These are phyloP conservation scores for Platyrinchus mystaceus DNA, from an alignment of 2,797 vertebrate genomes.

Conservation along the genomic window DNA sequence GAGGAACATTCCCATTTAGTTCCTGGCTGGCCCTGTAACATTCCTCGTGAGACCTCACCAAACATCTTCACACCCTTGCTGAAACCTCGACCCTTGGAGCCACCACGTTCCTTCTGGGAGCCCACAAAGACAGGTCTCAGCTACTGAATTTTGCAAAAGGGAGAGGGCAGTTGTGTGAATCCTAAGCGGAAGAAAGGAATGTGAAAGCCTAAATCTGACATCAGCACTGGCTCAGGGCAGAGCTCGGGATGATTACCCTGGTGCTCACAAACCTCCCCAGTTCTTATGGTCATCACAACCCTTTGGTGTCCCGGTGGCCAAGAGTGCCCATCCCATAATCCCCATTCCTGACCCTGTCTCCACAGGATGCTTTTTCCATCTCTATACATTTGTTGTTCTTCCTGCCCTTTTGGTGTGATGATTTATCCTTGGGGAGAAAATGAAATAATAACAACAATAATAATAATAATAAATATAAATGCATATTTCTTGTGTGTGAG, in stretches of 20 bases:
- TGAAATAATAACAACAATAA: neutral
- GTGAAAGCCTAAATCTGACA: neutral
- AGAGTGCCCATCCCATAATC: neutral
- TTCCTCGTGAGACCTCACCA: neutral
- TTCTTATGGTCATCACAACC: neutral
- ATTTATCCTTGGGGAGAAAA: rapidly evolving
- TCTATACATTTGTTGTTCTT: neutral
- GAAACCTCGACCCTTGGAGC: neutral
- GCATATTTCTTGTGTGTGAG: neutral
- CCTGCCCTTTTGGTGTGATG: neutral
- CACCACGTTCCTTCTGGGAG: neutral
- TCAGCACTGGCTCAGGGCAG: neutral
- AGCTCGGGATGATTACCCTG: neutral
- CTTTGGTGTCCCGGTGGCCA: neutral
- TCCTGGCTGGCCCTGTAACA: neutral
- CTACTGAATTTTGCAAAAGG: neutral
- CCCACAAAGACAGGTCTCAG: neutral
- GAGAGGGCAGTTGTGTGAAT: neutral
- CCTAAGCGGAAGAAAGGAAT: too few species aligned
- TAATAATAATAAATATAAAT: neutral
- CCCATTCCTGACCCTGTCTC: neutral
- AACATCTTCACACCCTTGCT: neutral
- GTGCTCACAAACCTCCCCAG: neutral
- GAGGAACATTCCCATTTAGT: neutral
- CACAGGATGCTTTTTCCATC: neutral